These are phyloP conservation scores for Ricordea florida DNA, from an alignment of 92 coral and sea anemone species.

Conservation along the genomic window DNA sequence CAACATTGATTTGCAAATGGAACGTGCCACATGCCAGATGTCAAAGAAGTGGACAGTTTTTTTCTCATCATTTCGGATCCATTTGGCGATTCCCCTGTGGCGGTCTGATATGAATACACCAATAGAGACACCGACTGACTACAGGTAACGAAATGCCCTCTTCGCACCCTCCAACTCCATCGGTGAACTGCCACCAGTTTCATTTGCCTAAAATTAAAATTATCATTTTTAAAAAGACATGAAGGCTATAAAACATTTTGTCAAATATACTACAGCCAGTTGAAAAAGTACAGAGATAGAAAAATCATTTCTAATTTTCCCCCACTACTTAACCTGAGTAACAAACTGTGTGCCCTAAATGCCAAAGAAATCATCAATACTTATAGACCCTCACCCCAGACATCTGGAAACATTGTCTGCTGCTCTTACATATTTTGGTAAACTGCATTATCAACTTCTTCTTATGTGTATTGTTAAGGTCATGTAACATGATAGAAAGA, in stretches of 20 bases:
- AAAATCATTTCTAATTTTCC: no score
- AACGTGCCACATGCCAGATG: not conserved
- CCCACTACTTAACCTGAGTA: no score
- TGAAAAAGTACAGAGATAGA: no score
- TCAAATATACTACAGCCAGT: no score
- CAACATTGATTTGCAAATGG: not conserved
- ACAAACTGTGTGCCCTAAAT: not conserved
- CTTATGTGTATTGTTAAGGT: no score
- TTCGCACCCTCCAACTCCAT: slow-evolving; percentile 68
- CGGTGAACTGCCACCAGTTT: slow-evolving; percentile 44
- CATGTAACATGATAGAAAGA: no score
- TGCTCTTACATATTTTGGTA: not conserved
- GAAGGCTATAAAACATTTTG: no score
- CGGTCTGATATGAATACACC: slow-evolving; percentile 46
- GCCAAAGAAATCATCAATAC: not conserved
- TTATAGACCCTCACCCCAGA: not conserved
- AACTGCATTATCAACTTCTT: not conserved
- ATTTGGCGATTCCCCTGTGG: no score
- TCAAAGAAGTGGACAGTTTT: no score
- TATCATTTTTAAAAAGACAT: not conserved
- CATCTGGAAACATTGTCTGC: not conserved
- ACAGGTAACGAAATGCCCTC: slow-evolving; percentile 31
- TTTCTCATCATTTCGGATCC: no score
- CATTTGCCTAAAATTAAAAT: slow-evolving; percentile 41
- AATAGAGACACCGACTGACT: slow-evolving; percentile 10